A percentile compares a stretch with the other conserved stretches of the same genome.
These are phyloP conservation scores for Neogale vison DNA, from an alignment of 2,113 vertebrate genomes.

Conservation along the genomic window DNA sequence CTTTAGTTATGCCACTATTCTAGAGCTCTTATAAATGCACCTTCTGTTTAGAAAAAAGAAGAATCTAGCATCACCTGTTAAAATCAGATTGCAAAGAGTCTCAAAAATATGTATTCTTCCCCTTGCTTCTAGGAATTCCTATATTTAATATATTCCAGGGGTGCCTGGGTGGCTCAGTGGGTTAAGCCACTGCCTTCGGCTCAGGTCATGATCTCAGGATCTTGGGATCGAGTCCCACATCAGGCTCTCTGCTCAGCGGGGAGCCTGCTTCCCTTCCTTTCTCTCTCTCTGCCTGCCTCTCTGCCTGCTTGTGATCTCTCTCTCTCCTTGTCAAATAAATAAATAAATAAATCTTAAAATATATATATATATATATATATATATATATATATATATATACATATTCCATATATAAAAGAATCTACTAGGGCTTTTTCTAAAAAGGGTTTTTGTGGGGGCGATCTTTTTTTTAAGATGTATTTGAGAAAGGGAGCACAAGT, in stretches of 20 bases:
- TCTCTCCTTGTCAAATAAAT: too few species aligned
- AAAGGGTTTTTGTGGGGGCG: neutral
- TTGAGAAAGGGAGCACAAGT: neutral
- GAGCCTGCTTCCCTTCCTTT: too few species aligned
- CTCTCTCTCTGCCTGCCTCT: too few species aligned
- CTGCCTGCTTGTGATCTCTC: too few species aligned
- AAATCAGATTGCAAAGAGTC: neutral
- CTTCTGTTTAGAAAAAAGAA: constrained; percentile 8
- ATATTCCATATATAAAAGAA: neutral
- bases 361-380: too few species aligned
- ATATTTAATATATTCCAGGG: neutral
- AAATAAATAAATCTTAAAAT: too few species aligned
- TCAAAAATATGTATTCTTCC: neutral
- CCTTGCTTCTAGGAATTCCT: neutral
- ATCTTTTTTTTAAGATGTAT: neutral
- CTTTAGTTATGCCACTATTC: neutral
- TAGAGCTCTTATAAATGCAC: neutral
- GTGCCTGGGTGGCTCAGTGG: too few species aligned
- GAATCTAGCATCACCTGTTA: neutral
- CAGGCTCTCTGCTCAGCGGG: too few species aligned
- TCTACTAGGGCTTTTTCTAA: neutral
- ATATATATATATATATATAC: too few species aligned
- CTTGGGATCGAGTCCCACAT: too few species aligned
- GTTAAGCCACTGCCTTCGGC: too few species aligned
- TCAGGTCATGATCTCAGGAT: too few species aligned